Percentiles rank a stretch among this genome's conserved stretches.
These are phyloP conservation scores for Hypomesus transpacificus DNA, from an alignment of 2,113 vertebrate genomes.

Conservation along the genomic window DNA sequence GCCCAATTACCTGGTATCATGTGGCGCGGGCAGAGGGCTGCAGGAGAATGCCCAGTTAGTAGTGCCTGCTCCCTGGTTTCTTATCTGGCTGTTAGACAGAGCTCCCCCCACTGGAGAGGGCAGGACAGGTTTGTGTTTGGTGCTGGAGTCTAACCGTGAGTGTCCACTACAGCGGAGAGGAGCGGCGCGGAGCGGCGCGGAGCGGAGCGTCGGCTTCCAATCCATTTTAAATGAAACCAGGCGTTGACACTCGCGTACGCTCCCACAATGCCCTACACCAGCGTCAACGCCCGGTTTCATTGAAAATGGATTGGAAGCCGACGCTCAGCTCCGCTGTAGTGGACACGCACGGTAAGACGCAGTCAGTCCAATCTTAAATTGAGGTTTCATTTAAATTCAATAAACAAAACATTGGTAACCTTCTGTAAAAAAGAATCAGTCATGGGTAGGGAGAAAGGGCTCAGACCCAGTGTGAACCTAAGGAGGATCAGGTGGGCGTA, in stretches of 20 bases:
- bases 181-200: no score
- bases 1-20: conserved; percentile 57
- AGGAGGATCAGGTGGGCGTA: conserved; percentile 50
- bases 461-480: conserved; percentile 42
- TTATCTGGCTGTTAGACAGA: conserved; percentile 24
- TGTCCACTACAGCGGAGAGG: no score
- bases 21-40: conserved; percentile 36
- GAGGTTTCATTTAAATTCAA: background rate
- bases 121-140: background rate
- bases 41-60: conserved; percentile 36
- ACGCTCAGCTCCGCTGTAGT: no score
- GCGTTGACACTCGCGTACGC: no score
- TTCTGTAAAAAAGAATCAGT: background rate
- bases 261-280: no score
- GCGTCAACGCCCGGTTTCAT: no score
- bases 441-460: background rate
- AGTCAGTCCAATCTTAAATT: no score
- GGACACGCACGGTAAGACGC: no score
- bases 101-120: background rate
- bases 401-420: background rate
- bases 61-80: conserved; percentile 18
- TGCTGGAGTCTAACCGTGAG: no score
- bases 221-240: no score
- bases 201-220: no score
- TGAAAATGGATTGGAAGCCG: no score